Evolutionary conservation across 1,140 invertebrate genomes (phyloP).

Genomic region (Manduca sexta): DNA sequence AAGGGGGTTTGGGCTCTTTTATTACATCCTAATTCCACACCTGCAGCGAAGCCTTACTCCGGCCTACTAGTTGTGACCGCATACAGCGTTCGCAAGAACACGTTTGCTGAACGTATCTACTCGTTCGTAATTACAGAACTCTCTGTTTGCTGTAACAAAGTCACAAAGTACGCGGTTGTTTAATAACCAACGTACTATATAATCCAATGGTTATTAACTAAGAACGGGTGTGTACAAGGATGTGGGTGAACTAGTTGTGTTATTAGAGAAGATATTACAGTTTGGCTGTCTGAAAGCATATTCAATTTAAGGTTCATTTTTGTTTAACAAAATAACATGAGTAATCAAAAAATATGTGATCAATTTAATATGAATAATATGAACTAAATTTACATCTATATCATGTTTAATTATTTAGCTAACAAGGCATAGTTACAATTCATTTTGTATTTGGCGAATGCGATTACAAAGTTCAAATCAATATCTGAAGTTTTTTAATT

Average conservation of each 20-base stretch:
- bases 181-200: background rate
- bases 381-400: too few species aligned
- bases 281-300: too few species aligned
- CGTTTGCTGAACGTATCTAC: constrained; percentile 2
- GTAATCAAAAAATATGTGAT: too few species aligned
- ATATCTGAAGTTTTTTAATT: constrained; percentile 15
- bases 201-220: background rate
- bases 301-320: too few species aligned
- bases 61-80: constrained; percentile 5
- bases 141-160: constrained; percentile 1
- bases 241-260: background rate
- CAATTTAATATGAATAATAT: too few species aligned
- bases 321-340: too few species aligned
- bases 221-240: background rate
- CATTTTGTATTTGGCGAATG: background rate
- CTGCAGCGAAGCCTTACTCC: background rate
- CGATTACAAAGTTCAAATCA: constrained; percentile 4
- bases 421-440: too few species aligned
- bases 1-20: too few species aligned
- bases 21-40: background rate
- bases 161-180: constrained; percentile 2
- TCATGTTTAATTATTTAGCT: too few species aligned
- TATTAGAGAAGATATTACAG: too few species aligned
- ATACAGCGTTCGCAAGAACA: constrained; percentile 6
- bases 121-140: constrained; percentile 6